Conservation (phyloP, 2,888 invertebrate species). For the Eupsilia transversa region DNA sequence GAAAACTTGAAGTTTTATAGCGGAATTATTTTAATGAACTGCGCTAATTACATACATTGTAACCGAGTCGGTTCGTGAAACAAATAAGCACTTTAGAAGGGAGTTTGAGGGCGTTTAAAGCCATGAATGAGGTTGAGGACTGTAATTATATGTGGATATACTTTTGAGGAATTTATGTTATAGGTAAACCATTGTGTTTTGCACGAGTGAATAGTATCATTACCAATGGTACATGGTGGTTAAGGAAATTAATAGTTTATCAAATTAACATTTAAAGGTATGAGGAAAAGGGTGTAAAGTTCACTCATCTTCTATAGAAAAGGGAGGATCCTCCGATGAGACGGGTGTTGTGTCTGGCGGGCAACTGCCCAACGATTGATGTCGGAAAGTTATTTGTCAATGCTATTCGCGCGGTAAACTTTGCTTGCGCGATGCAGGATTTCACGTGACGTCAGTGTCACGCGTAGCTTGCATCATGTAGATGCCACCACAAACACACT, state of each 20-base stretch:
- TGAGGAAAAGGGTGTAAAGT: too few relatives aligned
- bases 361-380: too few relatives aligned
- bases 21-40: slow-evolving; percentile 77
- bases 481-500: too few relatives aligned
- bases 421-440: too few relatives aligned
- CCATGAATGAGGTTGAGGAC: slow-evolving; percentile 14
- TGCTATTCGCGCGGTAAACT: too few relatives aligned
- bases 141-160: not conserved
- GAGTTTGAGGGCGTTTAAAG: slow-evolving; percentile 9
- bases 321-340: too few relatives aligned
- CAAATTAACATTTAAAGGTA: too few relatives aligned
- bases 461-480: too few relatives aligned
- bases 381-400: too few relatives aligned
- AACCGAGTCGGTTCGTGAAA: slow-evolving; percentile 51
- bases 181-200: not conserved
- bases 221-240: not conserved
- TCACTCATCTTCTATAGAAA: too few relatives aligned
- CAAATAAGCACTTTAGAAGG: slow-evolving; percentile 56
- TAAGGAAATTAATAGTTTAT: not conserved
- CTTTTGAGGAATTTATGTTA: slow-evolving; percentile 27
- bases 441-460: too few relatives aligned
- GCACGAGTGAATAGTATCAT: not conserved
- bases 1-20: slow-evolving; percentile 75
- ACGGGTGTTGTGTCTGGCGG: too few relatives aligned
- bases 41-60: slow-evolving; percentile 72